Base-by-base conservation (phyloP, 2,113 vertebrate genomes). In the Ophthalmolycus amberensis region DNA sequence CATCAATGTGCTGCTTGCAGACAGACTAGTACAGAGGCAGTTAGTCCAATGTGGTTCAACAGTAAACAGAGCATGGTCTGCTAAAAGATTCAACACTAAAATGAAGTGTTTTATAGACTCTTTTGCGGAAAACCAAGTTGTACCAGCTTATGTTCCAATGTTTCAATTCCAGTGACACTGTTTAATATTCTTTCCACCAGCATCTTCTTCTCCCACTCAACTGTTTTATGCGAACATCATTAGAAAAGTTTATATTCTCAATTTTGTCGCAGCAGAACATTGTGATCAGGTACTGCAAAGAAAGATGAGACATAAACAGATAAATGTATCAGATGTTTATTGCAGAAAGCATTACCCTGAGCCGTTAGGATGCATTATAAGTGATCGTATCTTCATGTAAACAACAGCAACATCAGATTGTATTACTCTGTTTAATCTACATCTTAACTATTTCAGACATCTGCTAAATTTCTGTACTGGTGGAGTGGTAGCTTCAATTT, bases 21-120 rank as follows among this genome's bases (percentile, higher is more conserved):
- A 44, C 52, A 32, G 50, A 37, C 52, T 1, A 58, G 58, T 42
- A 29, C 6, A 63, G 11, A 67, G 42, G 72, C 63, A 38, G 34
- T 65, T 58, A 40, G 48, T 64, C n/a, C 29, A 59, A 7, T 20
- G 29, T 48, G 20, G 20, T 62, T n/a, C 40, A 66, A 62, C 70
- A 71, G 50, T 46, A 15, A 52, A 32, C 46, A 38, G 27, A 77
- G 52, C 68, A 54, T 0, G 25, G 40, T 67, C 81, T 82, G 81
- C 65, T 70, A 34, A 75, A 78, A 29, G 50, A 77, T 67, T 73
- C 70, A 75, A 25, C 64, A 14, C 22, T 66, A 25, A 85, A 82
- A 38, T 59, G 25, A 38, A 64, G 34, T 75, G 71, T 78, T 85
- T 78, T 83, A 82, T 64, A 64, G 82, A 83, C 60, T 60, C 25